A percentile compares a stretch with the other conserved stretches of the same genome.
Conservation (phyloP, 2,797 vertebrate species). For the Lindbergichthys nudifrons region DNA sequence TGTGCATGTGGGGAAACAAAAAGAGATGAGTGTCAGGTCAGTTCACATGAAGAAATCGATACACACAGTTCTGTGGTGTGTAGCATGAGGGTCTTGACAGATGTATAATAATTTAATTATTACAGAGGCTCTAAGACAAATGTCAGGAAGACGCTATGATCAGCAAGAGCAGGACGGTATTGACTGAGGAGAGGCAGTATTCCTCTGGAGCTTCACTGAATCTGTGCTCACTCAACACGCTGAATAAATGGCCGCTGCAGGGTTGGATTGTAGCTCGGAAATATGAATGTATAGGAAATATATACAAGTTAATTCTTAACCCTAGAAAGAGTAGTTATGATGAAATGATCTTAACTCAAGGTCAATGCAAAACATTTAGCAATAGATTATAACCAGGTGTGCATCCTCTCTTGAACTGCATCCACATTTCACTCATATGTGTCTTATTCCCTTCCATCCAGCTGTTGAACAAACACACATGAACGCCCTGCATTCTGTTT, state of each 20-base stretch:
- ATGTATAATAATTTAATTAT: too few relatives aligned
- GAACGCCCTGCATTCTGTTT: too few relatives aligned
- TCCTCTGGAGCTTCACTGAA: conserved; percentile 14
- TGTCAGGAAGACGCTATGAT: conserved; percentile 29
- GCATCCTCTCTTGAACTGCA: too few relatives aligned
- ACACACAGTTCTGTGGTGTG: too few relatives aligned
- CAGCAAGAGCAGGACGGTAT: conserved; percentile 36
- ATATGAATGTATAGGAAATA: conserved; percentile 17
- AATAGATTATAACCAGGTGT: not conserved
- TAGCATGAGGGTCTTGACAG: too few relatives aligned
- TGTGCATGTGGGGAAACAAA: conserved; percentile 4
- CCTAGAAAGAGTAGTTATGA: too few relatives aligned
- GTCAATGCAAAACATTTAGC: not conserved
- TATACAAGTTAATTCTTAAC: not conserved
- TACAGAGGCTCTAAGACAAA: conserved; percentile 33
- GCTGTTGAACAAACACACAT: too few relatives aligned
- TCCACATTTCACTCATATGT: too few relatives aligned
- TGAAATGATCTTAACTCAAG: not conserved
- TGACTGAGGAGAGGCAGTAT: conserved; percentile 19
- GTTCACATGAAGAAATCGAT: conserved; percentile 62
- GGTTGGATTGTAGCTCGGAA: not conserved
- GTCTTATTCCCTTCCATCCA: too few relatives aligned
- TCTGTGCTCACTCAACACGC: not conserved
- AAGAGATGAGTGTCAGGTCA: conserved; percentile 64
- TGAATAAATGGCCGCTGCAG: not conserved